These are phyloP conservation scores for Hipposideros larvatus DNA, from an alignment of 2,797 vertebrate genomes.

Conservation along the genomic window DNA sequence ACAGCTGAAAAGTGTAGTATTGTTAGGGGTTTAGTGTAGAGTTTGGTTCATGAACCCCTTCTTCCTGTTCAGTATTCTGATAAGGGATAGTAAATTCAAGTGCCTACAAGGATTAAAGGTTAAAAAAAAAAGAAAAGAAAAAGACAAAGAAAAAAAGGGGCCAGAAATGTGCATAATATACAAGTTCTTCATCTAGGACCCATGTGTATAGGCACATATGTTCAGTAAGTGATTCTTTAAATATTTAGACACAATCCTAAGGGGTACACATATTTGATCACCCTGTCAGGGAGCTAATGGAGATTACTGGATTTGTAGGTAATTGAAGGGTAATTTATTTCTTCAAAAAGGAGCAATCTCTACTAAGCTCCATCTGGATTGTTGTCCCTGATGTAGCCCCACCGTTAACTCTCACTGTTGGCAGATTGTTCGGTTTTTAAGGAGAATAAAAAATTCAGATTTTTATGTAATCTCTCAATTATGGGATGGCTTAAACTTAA, in stretches of 20 bases:
- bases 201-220: neutral
- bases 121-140: neutral
- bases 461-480: neutral
- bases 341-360: neutral
- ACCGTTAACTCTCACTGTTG: neutral
- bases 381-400: neutral
- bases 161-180: neutral
- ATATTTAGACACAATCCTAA: neutral
- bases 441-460: neutral
- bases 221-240: neutral
- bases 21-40: neutral
- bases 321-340: neutral
- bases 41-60: neutral
- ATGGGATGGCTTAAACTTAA: neutral
- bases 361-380: neutral
- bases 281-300: neutral
- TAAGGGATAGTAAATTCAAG: neutral
- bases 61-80: conserved; percentile 11
- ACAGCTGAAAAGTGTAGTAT: neutral
- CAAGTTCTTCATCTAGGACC: neutral
- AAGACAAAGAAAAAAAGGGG: neutral
- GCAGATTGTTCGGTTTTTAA: neutral
- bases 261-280: neutral
- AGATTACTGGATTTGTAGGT: neutral
- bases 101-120: neutral